These are phyloP conservation scores for Chelon auratus DNA, from an alignment of 2,797 vertebrate species.

Conservation along the genomic window DNA sequence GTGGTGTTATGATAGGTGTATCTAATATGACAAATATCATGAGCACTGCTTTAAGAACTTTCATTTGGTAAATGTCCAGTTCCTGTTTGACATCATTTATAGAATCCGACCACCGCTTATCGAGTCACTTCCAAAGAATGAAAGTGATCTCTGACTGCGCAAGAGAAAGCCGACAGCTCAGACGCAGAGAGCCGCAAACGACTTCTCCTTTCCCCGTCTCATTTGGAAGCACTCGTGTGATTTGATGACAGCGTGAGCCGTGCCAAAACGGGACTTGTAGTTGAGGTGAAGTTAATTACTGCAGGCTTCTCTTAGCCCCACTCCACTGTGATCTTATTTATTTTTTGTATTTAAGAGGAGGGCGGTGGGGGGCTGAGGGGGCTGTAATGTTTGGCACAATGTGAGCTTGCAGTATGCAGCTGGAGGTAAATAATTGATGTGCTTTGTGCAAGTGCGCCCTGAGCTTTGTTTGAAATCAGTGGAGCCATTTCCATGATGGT, in stretches of 20 bases:
- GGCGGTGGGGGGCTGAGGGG: background rate
- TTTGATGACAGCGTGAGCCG: constrained; percentile 43
- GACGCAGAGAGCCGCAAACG: background rate
- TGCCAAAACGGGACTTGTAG: constrained; percentile 46
- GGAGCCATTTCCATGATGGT: constrained; percentile 60
- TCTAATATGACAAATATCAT: too few relatives aligned
- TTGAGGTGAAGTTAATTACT: constrained; percentile 19
- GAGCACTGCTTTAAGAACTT: too few relatives aligned
- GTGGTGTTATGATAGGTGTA: too few relatives aligned
- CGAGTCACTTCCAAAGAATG: background rate
- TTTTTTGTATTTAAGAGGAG: background rate
- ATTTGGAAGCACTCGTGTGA: constrained; percentile 53
- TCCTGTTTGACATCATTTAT: too few relatives aligned
- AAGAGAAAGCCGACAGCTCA: too few relatives aligned
- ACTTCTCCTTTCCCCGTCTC: background rate
- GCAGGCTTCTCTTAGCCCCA: constrained; percentile 18
- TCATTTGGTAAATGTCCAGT: too few relatives aligned
- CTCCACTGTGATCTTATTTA: constrained; percentile 13
- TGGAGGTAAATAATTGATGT: constrained; percentile 79
- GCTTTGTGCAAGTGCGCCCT: constrained; percentile 62
- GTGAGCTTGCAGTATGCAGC: constrained; percentile 53
- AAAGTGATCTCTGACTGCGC: background rate
- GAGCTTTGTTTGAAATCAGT: constrained; percentile 73
- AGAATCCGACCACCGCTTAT: background rate
- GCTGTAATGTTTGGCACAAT: constrained; percentile 58